phyloP scores from a whole-genome alignment of 2,113 vertebrate species.

The Crotalus viridis region DNA sequence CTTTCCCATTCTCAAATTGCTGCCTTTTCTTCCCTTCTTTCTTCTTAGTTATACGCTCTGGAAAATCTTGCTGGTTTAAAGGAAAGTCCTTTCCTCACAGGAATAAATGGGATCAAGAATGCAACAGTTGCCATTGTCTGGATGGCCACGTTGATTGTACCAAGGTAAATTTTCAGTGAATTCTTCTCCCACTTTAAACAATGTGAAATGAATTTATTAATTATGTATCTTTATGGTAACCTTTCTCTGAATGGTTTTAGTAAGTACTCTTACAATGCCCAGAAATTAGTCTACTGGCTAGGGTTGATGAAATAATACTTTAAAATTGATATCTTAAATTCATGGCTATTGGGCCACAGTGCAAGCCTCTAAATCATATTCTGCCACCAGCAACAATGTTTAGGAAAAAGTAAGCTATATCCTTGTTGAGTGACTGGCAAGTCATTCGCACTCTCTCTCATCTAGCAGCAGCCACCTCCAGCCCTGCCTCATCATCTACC shows the following conservation, averaged over 20 bases:
- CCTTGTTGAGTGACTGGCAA: neutral
- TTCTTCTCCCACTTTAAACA: neutral
- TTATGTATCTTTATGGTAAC: neutral
- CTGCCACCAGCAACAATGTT: neutral
- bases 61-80: conserved; percentile 82
- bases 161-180: conserved; percentile 72
- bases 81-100: conserved; percentile 82
- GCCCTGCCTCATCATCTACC: neutral
- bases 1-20: neutral
- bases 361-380: neutral
- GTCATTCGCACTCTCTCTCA: neutral
- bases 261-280: neutral
- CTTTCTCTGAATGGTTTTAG: neutral
- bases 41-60: conserved; percentile 77
- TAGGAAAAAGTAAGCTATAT: neutral
- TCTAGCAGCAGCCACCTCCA: neutral
- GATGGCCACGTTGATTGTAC: conserved; percentile 84
- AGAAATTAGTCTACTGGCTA: neutral
- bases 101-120: conserved; percentile 87
- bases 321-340: neutral
- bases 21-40: neutral
- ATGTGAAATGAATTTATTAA: neutral
- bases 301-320: neutral
- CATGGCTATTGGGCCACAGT: neutral
- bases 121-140: conserved; percentile 86